Evolutionary conservation across 2,888 invertebrate species (phyloP).

Genomic region (Chrysodeixis includens): DNA sequence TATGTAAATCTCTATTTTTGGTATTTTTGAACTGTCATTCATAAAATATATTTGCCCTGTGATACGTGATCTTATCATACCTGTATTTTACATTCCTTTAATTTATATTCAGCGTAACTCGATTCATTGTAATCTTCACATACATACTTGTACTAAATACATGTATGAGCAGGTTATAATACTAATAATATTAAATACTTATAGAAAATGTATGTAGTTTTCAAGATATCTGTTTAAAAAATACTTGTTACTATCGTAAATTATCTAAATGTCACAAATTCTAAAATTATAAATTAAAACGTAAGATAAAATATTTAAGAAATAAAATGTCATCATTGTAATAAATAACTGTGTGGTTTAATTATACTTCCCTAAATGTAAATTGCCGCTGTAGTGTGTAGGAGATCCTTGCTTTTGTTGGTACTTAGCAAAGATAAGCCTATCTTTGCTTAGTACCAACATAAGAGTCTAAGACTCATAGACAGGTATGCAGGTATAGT

Average conservation of each 20-base stretch:
- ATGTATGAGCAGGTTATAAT: slow-evolving; percentile 50
- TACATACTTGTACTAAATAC: slow-evolving; percentile 37
- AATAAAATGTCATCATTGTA: slow-evolving; percentile 67
- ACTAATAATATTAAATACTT: slow-evolving; percentile 43
- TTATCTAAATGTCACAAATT: slow-evolving; percentile 65
- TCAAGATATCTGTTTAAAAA: slow-evolving; percentile 60
- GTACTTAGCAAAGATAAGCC: too few species aligned
- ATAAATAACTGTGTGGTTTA: slow-evolving; percentile 47
- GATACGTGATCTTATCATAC: slow-evolving; percentile 57
- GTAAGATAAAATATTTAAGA: slow-evolving; percentile 60
- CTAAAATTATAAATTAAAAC: slow-evolving; percentile 61
- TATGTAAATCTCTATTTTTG: slow-evolving; percentile 41
- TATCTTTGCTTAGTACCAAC: too few species aligned
- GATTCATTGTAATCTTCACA: slow-evolving; percentile 47
- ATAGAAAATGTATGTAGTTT: slow-evolving; percentile 56
- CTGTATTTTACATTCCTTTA: slow-evolving; percentile 58
- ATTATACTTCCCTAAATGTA: slow-evolving; percentile 10
- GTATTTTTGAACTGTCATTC: slow-evolving; percentile 45
- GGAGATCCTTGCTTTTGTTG: too few species aligned
- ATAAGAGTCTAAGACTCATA: too few species aligned
- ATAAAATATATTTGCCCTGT: slow-evolving; percentile 57
- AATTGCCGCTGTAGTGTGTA: background rate
- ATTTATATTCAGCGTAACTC: slow-evolving; percentile 37
- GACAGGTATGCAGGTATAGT: too few species aligned
- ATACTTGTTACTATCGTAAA: slow-evolving; percentile 63